phyloP scores from a whole-genome alignment of 2,113 vertebrate genomes.

The Acinonyx jubatus region DNA sequence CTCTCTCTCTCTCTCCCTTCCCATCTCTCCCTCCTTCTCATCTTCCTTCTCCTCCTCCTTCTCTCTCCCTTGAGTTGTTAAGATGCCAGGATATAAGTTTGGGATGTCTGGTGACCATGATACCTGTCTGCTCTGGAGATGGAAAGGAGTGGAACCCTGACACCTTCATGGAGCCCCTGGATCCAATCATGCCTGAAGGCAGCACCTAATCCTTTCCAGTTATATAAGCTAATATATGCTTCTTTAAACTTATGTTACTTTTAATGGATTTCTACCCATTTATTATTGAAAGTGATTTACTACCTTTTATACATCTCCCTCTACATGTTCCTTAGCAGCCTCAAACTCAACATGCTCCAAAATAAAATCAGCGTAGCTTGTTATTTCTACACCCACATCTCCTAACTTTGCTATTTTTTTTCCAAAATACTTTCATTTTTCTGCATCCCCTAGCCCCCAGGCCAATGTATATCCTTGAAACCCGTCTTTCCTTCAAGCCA shows the following conservation, averaged over 20 bases:
- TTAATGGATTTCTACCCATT: not conserved
- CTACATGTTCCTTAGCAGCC: not conserved
- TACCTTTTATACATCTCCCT: not conserved
- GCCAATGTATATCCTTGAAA: not conserved
- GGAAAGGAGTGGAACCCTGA: not conserved
- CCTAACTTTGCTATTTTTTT: not conserved
- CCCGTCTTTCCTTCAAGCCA: not conserved
- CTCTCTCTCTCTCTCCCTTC: not conserved
- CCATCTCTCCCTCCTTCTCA: no score
- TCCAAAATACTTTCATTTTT: not conserved
- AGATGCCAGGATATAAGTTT: not conserved
- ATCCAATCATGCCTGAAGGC: not conserved
- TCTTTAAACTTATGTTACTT: not conserved
- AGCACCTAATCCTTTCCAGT: not conserved
- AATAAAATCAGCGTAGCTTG: not conserved
- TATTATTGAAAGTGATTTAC: not conserved
- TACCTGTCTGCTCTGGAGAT: not conserved
- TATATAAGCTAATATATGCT: not conserved
- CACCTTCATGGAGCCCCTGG: not conserved
- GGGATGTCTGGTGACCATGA: not conserved
- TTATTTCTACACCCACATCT: not conserved
- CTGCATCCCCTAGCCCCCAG: not conserved
- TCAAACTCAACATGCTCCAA: not conserved
- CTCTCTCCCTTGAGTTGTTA: not conserved
- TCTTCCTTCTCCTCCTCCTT: not conserved